Conservation (phyloP, 2,888 invertebrate genomes). For the Parelbella ahira region DNA sequence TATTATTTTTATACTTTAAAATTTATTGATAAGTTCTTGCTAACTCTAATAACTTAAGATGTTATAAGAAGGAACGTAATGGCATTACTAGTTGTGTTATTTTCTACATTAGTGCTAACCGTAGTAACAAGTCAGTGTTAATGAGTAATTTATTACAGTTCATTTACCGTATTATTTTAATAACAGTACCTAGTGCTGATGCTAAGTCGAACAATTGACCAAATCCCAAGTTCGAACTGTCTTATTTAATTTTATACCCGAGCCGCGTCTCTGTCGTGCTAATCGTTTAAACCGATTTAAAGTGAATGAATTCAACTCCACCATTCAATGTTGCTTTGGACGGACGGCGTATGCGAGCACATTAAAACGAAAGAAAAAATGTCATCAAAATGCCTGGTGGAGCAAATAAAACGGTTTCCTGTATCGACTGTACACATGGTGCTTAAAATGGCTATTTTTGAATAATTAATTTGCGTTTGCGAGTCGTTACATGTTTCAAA, state of each 20-base stretch:
- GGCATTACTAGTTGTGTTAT: too few relatives aligned
- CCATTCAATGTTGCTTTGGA: slow-evolving; percentile 53
- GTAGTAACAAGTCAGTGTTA: too few relatives aligned
- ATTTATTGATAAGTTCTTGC: slow-evolving; percentile 7
- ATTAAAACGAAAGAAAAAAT: slow-evolving; percentile 56
- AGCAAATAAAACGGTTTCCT: slow-evolving; percentile 69
- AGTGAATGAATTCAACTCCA: slow-evolving; percentile 38
- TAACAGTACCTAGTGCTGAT: too few relatives aligned
- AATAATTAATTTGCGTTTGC: too few relatives aligned
- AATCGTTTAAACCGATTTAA: slow-evolving; percentile 27
- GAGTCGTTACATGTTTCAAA: too few relatives aligned
- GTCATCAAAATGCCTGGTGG: slow-evolving; percentile 50
- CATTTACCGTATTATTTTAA: too few relatives aligned
- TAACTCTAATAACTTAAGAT: too few relatives aligned
- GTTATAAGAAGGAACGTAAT: too few relatives aligned
- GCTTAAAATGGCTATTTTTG: slow-evolving; percentile 27
- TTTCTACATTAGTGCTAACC: too few relatives aligned
- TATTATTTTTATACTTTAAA: slow-evolving; percentile 4
- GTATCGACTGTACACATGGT: slow-evolving; percentile 43
- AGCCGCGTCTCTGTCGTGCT: slow-evolving; percentile 12
- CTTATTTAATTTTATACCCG: slow-evolving; percentile 12
- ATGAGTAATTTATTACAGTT: too few relatives aligned
- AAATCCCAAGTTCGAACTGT: slow-evolving; percentile 8
- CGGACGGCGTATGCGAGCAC: slow-evolving; percentile 50
- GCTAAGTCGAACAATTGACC: background rate